phyloP scores from a whole-genome alignment of 2,113 vertebrate species.

The Mus pahari region DNA sequence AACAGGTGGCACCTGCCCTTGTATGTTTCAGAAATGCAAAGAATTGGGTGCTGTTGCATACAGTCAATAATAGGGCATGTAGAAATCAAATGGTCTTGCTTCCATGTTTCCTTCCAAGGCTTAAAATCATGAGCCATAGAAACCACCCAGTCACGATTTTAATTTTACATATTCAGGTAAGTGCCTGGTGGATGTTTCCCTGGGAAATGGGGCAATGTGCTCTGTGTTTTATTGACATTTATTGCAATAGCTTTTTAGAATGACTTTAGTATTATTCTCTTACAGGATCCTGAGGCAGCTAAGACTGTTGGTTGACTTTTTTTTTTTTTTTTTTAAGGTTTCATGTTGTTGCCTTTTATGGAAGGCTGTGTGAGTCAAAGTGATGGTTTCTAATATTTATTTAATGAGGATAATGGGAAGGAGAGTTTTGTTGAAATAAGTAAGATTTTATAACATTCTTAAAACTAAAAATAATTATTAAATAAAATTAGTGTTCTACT shows the following conservation, averaged over 20 bases:
- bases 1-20: slow-evolving; percentile 55
- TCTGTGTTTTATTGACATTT: slow-evolving; percentile 50
- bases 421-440: slow-evolving; percentile 9
- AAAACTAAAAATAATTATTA: slow-evolving; percentile 20
- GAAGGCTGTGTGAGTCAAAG: not conserved
- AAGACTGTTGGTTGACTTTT: not conserved
- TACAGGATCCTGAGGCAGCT: slow-evolving; percentile 26
- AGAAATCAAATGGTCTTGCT: slow-evolving; percentile 57
- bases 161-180: slow-evolving; percentile 18
- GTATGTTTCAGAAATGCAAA: slow-evolving; percentile 52
- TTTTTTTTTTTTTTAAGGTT: slow-evolving; percentile 33
- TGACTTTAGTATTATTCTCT: slow-evolving; percentile 44
- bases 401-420: not conserved
- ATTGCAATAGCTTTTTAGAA: slow-evolving; percentile 52
- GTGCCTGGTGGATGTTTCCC: slow-evolving; percentile 26
- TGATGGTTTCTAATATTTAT: slow-evolving; percentile 41
- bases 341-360: slow-evolving; percentile 18
- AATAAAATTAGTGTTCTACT: slow-evolving; percentile 11
- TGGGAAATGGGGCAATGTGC: slow-evolving; percentile 31
- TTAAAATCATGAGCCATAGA: slow-evolving; percentile 29
- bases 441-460: not conserved
- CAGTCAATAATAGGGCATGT: slow-evolving; percentile 25
- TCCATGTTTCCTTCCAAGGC: not conserved
- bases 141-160: slow-evolving; percentile 29
- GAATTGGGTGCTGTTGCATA: slow-evolving; percentile 9